These are phyloP conservation scores for Coecobrya sp. DNA, from an alignment of 2,888 invertebrate genomes.

Conservation along the genomic window DNA sequence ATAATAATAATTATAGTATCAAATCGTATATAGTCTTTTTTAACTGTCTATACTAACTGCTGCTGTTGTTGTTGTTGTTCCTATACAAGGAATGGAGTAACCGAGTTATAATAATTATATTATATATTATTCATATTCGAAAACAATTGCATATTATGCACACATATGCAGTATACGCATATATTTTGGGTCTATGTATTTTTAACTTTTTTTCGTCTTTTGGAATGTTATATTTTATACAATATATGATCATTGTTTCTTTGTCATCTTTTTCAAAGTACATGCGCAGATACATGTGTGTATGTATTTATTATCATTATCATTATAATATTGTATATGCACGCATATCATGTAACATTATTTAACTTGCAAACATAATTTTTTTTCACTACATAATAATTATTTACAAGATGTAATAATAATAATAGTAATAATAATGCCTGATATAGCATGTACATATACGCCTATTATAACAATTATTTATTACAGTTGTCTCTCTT, in stretches of 20 bases:
- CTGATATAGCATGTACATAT: slow-evolving; percentile 40
- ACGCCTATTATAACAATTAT: slow-evolving; percentile 34
- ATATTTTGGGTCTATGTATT: too few relatives aligned
- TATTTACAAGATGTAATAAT: slow-evolving; percentile 48
- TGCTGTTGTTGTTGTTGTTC: not conserved
- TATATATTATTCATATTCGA: too few relatives aligned
- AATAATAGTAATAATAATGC: slow-evolving; percentile 23
- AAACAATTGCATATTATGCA: too few relatives aligned
- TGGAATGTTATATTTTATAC: slow-evolving; percentile 8
- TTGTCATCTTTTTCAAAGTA: slow-evolving; percentile 45
- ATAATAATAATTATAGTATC: slow-evolving; percentile 19
- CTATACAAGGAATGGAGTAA: too few relatives aligned
- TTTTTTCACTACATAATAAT: slow-evolving; percentile 34
- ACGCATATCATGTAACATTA: slow-evolving; percentile 41
- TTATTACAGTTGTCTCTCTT: slow-evolving; percentile 20
- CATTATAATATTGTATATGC: slow-evolving; percentile 8
- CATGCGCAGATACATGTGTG: not conserved
- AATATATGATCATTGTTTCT: slow-evolving; percentile 37
- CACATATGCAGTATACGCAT: too few relatives aligned
- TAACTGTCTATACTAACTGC: not conserved
- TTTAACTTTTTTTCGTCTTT: slow-evolving; percentile 11
- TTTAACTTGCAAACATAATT: slow-evolving; percentile 33
- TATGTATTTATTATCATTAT: not conserved
- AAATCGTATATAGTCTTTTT: slow-evolving; percentile 6
- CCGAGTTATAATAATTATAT: too few relatives aligned